A percentile compares a stretch with the other conserved stretches of the same genome.
These are phyloP conservation scores for Melanophora roralis DNA, from an alignment of 2,888 invertebrate species.

Conservation along the genomic window DNA sequence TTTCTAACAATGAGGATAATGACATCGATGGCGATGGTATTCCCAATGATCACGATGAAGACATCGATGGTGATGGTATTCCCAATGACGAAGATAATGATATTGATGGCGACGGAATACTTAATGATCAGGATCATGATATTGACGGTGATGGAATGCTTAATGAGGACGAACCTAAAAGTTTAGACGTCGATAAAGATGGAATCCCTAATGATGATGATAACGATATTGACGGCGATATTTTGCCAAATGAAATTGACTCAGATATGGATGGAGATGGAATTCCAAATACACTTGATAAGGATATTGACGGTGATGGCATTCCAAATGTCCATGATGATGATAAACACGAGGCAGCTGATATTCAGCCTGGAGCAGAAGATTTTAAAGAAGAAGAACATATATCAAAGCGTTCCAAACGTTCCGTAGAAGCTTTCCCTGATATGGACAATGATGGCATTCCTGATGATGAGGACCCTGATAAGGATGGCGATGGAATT, in stretches of 20 bases:
- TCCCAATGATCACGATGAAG: slow-evolving; percentile 73
- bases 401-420: slow-evolving; percentile 75
- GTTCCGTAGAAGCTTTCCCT: slow-evolving; percentile 67
- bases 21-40: slow-evolving; percentile 74
- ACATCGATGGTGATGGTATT: slow-evolving; percentile 76
- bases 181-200: slow-evolving; percentile 65
- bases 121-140: slow-evolving; percentile 62
- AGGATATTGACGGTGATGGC: slow-evolving; percentile 76
- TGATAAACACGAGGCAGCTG: slow-evolving; percentile 66
- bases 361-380: slow-evolving; percentile 65
- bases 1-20: slow-evolving; percentile 69
- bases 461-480: slow-evolving; percentile 69
- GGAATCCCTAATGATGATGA: slow-evolving; percentile 71
- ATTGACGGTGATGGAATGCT: slow-evolving; percentile 64
- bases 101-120: slow-evolving; percentile 64
- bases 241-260: slow-evolving; percentile 68
- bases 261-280: slow-evolving; percentile 67
- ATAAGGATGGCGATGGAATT: slow-evolving; percentile 67
- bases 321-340: slow-evolving; percentile 77
- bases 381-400: slow-evolving; percentile 61
- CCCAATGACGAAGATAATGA: slow-evolving; percentile 68
- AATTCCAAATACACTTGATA: slow-evolving; percentile 62
- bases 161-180: slow-evolving; percentile 64
- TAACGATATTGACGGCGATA: slow-evolving; percentile 69
- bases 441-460: slow-evolving; percentile 71